phyloP scores from a whole-genome alignment of 2,888 invertebrate species.

The Sminthurinus aureus region DNA sequence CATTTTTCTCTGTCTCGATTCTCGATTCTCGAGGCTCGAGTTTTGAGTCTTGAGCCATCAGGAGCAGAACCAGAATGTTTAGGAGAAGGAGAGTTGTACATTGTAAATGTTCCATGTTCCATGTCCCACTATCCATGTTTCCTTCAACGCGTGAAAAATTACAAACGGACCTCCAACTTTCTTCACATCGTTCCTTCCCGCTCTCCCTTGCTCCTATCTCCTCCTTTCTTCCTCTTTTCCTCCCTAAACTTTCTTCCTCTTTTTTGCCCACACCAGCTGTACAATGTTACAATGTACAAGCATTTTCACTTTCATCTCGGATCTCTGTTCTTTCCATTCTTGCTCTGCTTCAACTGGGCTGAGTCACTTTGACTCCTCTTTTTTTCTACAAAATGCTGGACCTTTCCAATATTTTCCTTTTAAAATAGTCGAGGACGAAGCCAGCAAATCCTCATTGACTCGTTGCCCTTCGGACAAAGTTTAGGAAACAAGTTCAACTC shows the following conservation, averaged over 20 bases:
- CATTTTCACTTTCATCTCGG: background rate
- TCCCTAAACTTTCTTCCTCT: background rate
- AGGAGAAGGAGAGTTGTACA: background rate
- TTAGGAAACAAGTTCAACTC: no score
- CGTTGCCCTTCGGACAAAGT: no score
- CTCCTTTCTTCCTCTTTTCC: background rate
- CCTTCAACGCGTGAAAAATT: constrained; percentile 35
- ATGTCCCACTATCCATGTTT: constrained; percentile 33
- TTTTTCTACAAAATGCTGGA: background rate
- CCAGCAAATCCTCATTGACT: no score
- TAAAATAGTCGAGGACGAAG: no score
- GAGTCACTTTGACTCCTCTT: no score
- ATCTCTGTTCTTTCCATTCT: background rate
- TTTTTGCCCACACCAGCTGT: background rate
- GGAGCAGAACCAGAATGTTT: constrained; percentile 14
- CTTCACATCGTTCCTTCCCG: background rate
- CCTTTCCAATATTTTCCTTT: background rate
- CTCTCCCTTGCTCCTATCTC: background rate
- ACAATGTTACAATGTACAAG: background rate
- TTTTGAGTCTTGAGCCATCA: no score
- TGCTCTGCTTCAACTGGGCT: background rate
- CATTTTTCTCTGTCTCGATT: constrained; percentile 47
- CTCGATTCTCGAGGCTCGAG: no score
- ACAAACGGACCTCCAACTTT: constrained; percentile 8
- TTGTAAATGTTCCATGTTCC: no score